phyloP scores from a whole-genome alignment of 2,113 vertebrate species.

The Microtus montanus region DNA sequence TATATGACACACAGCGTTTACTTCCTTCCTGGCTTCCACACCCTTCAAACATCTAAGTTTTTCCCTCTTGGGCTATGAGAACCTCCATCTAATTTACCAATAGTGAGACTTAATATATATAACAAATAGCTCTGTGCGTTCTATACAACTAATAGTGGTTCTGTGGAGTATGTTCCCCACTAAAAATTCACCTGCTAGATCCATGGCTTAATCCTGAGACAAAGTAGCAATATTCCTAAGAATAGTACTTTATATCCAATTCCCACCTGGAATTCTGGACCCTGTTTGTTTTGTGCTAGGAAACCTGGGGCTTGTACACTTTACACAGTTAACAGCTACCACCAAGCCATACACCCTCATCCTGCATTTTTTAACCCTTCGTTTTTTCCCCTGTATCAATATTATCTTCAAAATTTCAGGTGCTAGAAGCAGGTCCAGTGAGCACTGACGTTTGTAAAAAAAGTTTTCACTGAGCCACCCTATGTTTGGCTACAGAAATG shows the following conservation, averaged over 20 bases:
- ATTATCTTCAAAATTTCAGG: not conserved
- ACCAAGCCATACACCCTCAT: not conserved
- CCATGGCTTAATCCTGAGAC: not conserved
- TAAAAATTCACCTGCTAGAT: not conserved
- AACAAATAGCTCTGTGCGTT: not conserved
- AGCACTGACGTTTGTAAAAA: not conserved
- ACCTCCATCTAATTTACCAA: not conserved
- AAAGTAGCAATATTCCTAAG: not conserved
- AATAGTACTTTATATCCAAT: not conserved
- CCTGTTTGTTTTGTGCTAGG: not conserved
- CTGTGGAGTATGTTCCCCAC: not conserved
- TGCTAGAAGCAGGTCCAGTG: not conserved
- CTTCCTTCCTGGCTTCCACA: not conserved
- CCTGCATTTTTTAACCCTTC: not conserved
- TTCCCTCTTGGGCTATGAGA: not conserved
- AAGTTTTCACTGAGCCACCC: not conserved
- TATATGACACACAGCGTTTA: not conserved
- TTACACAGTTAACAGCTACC: not conserved
- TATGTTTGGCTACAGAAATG: not conserved
- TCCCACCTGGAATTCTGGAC: not conserved
- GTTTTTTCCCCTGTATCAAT: not conserved
- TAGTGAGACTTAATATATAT: not conserved
- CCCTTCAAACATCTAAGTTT: not conserved
- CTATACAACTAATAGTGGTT: not conserved
- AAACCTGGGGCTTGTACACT: not conserved